Conservation (phyloP, 2,113 vertebrate genomes). For the Macaca nemestrina region DNA sequence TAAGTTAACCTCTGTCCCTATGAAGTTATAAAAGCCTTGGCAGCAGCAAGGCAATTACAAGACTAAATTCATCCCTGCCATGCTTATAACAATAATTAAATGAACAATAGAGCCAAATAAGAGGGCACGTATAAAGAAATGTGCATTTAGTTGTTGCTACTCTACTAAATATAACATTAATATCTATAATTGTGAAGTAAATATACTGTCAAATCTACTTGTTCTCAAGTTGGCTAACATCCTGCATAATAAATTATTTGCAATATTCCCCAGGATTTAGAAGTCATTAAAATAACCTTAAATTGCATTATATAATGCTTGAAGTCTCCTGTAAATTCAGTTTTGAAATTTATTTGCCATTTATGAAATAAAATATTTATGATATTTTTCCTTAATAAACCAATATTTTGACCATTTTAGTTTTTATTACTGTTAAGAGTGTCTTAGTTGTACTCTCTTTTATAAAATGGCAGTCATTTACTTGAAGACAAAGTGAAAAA, state of each 20-base stretch:
- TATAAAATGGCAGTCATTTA: neutral
- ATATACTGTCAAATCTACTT: neutral
- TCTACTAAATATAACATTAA: neutral
- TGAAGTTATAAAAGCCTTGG: neutral
- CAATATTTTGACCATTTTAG: neutral
- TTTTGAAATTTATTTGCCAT: neutral
- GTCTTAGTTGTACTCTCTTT: neutral
- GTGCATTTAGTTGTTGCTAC: neutral
- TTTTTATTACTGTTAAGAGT: neutral
- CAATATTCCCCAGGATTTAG: neutral
- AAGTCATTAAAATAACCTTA: neutral
- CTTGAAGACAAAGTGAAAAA: neutral
- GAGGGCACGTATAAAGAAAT: neutral
- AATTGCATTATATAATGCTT: neutral
- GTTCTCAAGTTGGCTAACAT: neutral
- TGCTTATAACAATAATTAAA: neutral
- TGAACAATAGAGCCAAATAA: neutral
- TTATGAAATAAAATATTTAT: neutral
- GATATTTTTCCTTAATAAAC: neutral
- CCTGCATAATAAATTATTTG: neutral
- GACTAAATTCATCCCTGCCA: neutral
- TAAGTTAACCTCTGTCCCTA: neutral
- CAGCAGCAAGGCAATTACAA: neutral
- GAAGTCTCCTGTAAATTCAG: neutral
- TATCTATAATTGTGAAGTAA: neutral